These are phyloP conservation scores for Tipula helvola DNA, from an alignment of 2,888 invertebrate genomes.

Conservation along the genomic window DNA sequence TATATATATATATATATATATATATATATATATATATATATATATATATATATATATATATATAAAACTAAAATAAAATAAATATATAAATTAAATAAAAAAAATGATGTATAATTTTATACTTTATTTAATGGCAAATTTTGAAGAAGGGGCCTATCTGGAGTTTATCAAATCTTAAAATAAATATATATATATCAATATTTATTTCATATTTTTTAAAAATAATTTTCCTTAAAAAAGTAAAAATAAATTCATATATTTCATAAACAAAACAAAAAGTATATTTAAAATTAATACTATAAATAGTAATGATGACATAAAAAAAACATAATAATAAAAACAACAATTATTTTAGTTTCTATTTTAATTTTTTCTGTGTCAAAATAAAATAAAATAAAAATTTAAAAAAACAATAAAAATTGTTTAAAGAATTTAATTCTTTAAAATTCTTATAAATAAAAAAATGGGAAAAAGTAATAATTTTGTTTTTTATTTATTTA, in stretches of 20 bases:
- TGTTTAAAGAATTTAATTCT: neutral
- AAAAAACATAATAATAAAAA: neutral
- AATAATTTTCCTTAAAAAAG: neutral
- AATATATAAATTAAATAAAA: neutral
- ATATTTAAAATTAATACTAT: neutral
- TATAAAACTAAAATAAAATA: conserved; percentile 10
- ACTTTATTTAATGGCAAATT: conserved; percentile 10
- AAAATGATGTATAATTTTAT: conserved; percentile 17
- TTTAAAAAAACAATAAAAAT: neutral
- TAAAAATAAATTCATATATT: neutral
- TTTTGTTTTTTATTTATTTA: neutral
- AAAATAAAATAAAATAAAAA: neutral
- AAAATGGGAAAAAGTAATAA: neutral
- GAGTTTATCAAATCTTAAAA: neutral
- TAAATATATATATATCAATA: neutral
- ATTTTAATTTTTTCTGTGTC: neutral
- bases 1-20: neutral
- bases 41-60: conserved; percentile 9
- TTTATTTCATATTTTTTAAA: neutral
- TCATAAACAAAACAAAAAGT: neutral
- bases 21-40: conserved; percentile 11
- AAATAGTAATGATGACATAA: neutral
- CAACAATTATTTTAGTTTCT: neutral
- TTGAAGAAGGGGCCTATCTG: conserved; percentile 7
- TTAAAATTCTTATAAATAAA: neutral